These are phyloP conservation scores for Monopterus albus DNA, from an alignment of 2,113 vertebrate species.

Conservation along the genomic window DNA sequence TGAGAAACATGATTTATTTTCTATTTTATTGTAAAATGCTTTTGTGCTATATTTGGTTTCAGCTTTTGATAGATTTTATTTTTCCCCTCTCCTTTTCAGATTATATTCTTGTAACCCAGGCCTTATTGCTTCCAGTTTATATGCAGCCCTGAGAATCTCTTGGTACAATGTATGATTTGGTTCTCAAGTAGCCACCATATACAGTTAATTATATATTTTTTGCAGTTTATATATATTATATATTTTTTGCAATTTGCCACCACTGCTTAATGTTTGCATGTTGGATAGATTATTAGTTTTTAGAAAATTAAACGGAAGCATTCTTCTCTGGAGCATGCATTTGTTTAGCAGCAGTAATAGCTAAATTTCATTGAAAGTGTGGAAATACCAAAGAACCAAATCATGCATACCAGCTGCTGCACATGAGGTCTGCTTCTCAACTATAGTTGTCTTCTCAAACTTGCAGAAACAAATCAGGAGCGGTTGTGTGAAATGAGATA, in stretches of 20 bases:
- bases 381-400: constrained; percentile 29
- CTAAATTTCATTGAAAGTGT: background rate
- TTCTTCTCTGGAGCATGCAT: background rate
- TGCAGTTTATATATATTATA: too few relatives aligned
- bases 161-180: constrained; percentile 46
- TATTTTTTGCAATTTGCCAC: background rate
- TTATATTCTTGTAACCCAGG: background rate
- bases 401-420: constrained; percentile 38
- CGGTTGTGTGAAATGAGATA: constrained; percentile 32
- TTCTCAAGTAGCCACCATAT: too few relatives aligned
- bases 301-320: background rate
- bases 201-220: too few relatives aligned
- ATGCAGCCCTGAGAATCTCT: constrained; percentile 18
- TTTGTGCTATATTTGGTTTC: constrained; percentile 25
- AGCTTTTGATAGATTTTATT: background rate
- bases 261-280: constrained; percentile 20
- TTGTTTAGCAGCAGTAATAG: constrained; percentile 2
- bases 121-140: constrained; percentile 33
- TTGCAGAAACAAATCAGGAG: background rate
- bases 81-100: constrained; percentile 1
- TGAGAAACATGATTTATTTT: constrained; percentile 40
- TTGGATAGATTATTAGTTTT: background rate
- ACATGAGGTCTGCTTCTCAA: constrained; percentile 9
- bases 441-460: background rate
- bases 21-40: constrained; percentile 33